Conservation (phyloP, 2,797 vertebrate species). For the Melanotaenia maccullochi region DNA sequence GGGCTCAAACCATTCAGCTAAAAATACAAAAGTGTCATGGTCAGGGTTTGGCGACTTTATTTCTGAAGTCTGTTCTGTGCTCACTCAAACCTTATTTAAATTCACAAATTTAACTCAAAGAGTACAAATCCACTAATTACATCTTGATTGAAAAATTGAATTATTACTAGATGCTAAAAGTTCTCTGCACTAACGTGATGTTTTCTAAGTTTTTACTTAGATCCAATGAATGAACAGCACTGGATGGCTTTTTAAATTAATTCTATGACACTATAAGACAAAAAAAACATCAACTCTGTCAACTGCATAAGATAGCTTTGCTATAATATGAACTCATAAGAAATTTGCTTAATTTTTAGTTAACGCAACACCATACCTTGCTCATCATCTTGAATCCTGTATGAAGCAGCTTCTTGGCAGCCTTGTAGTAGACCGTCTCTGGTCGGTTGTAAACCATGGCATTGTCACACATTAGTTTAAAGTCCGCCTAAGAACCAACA, state of each 20-base stretch:
- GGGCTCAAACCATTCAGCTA: not conserved
- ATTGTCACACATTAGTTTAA: slow-evolving; percentile 99
- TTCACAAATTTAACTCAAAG: not conserved
- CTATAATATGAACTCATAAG: not conserved
- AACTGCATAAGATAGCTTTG: not conserved
- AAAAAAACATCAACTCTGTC: not conserved
- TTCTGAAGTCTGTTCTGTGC: not conserved
- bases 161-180: not conserved
- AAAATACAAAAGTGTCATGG: not conserved
- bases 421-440: slow-evolving; percentile 98
- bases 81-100: not conserved
- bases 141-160: not conserved
- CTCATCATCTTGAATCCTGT: slow-evolving; percentile 99
- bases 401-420: slow-evolving; percentile 97
- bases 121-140: not conserved
- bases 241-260: not conserved
- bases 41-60: not conserved
- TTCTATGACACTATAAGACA: not conserved
- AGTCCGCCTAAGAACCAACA: slow-evolving; percentile 89
- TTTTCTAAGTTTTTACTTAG: no score
- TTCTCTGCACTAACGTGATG: not conserved
- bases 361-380: slow-evolving; percentile 85
- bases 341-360: not conserved
- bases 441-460: slow-evolving; percentile 99
- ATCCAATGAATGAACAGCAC: not conserved